phyloP scores from a whole-genome alignment of 2,888 invertebrate genomes.

The Masnerella sp. region DNA sequence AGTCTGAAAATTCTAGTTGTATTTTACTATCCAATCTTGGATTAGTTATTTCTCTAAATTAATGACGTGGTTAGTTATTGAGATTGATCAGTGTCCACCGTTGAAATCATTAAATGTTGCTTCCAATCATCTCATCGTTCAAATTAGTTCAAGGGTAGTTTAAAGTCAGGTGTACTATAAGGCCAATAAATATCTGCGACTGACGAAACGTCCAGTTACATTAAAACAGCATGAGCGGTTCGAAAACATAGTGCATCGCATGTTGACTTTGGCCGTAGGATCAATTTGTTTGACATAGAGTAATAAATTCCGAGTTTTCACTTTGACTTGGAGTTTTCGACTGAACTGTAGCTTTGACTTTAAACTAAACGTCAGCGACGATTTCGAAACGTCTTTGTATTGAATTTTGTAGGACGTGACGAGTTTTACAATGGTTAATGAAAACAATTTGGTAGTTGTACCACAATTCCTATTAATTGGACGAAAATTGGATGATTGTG shows the following conservation, averaged over 20 bases:
- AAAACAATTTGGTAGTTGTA: neutral
- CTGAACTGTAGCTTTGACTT: conserved; percentile 44
- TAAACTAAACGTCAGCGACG: conserved; percentile 47
- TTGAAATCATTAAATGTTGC: conserved; percentile 23
- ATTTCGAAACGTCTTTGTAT: conserved; percentile 24
- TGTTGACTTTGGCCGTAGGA: conserved; percentile 45
- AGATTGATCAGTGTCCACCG: conserved; percentile 1
- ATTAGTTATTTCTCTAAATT: too few relatives aligned
- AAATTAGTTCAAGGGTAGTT: conserved; percentile 41
- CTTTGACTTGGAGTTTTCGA: too few relatives aligned
- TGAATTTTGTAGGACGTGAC: conserved; percentile 27
- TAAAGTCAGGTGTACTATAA: conserved; percentile 53
- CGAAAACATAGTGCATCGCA: conserved; percentile 52
- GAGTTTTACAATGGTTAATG: conserved; percentile 5
- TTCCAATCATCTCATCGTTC: conserved; percentile 31
- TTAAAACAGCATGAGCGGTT: conserved; percentile 41
- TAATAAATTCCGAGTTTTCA: conserved; percentile 20
- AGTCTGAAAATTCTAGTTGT: too few relatives aligned
- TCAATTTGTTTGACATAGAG: conserved; percentile 32
- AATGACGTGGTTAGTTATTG: too few relatives aligned
- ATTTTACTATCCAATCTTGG: too few relatives aligned
- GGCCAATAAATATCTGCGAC: conserved; percentile 20
- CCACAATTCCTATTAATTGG: too few relatives aligned
- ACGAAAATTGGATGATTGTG: too few relatives aligned
- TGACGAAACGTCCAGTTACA: conserved; percentile 33